These are phyloP conservation scores for Willowsia nigromaculata DNA, from an alignment of 2,888 invertebrate species.

Conservation along the genomic window DNA sequence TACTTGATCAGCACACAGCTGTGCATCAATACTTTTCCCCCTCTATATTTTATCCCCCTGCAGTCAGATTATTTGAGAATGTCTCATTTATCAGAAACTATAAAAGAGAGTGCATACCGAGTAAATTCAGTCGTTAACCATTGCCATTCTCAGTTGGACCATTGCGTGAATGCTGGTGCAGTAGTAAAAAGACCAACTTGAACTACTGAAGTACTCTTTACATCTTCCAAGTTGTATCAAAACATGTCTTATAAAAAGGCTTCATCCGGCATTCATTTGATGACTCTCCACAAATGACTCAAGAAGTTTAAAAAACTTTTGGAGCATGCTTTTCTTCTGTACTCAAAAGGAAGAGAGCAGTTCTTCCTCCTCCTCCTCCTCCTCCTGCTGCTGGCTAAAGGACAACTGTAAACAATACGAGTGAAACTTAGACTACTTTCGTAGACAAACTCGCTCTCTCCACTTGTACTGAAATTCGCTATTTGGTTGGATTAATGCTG, in stretches of 20 bases:
- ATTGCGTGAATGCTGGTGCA: background rate
- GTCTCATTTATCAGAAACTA: conserved; percentile 27
- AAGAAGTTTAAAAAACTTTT: conserved; percentile 9
- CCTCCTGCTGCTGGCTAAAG: background rate
- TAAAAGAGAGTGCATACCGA: background rate
- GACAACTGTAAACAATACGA: background rate
- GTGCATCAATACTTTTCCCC: conserved; percentile 24
- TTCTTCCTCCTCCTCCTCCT: background rate
- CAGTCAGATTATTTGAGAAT: background rate
- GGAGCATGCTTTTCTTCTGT: background rate
- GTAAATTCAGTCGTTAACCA: background rate
- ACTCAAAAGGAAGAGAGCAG: background rate
- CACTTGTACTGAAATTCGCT: conserved; percentile 21
- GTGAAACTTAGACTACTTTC: background rate
- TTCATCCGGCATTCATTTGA: conserved; percentile 29
- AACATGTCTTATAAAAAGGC: conserved; percentile 10
- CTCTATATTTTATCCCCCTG: conserved; percentile 10
- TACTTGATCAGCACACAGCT: background rate
- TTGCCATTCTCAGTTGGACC: background rate
- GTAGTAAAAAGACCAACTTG: background rate
- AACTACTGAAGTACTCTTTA: background rate
- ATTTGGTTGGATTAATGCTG: too few relatives aligned
- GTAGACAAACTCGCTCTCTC: background rate
- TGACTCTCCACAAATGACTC: conserved; percentile 22
- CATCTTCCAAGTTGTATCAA: conserved; percentile 17